Evolutionary conservation across 2,888 invertebrate genomes (phyloP).

Genomic region (Cistogaster globosa): DNA sequence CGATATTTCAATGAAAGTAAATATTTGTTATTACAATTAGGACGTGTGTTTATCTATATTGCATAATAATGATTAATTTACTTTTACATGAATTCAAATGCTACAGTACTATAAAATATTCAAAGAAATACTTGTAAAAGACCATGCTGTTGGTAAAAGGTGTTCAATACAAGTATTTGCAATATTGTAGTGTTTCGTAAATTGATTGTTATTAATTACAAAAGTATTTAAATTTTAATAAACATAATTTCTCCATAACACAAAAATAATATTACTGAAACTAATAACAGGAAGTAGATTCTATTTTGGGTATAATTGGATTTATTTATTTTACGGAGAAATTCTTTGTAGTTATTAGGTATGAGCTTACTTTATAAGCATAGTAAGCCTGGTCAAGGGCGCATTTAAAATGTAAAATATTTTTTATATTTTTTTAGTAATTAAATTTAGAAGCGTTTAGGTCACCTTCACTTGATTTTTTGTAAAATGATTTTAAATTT

Average conservation of each 20-base stretch:
- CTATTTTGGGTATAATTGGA: too few relatives aligned
- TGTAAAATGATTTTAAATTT: too few relatives aligned
- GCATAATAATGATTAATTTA: conserved; percentile 51
- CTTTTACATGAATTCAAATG: background rate
- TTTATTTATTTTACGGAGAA: too few relatives aligned
- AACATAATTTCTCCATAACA: background rate
- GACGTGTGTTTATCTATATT: conserved; percentile 14
- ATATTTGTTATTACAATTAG: conserved; percentile 49
- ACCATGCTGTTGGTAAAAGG: background rate
- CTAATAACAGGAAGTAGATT: background rate
- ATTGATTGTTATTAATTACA: conserved; percentile 6
- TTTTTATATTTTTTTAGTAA: too few relatives aligned
- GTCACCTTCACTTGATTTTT: too few relatives aligned
- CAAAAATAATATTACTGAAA: background rate
- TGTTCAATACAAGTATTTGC: background rate
- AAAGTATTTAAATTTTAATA: conserved; percentile 25
- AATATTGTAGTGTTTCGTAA: background rate
- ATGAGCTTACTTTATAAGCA: too few relatives aligned
- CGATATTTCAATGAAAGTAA: conserved; percentile 26
- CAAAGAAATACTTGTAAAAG: too few relatives aligned
- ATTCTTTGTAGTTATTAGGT: too few relatives aligned
- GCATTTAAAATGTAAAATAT: too few relatives aligned
- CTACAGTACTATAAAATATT: background rate
- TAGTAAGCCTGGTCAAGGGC: too few relatives aligned
- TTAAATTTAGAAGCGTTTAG: too few relatives aligned